These are phyloP conservation scores for Protophormia terraenovae DNA, from an alignment of 2,888 invertebrate genomes.

Conservation along the genomic window DNA sequence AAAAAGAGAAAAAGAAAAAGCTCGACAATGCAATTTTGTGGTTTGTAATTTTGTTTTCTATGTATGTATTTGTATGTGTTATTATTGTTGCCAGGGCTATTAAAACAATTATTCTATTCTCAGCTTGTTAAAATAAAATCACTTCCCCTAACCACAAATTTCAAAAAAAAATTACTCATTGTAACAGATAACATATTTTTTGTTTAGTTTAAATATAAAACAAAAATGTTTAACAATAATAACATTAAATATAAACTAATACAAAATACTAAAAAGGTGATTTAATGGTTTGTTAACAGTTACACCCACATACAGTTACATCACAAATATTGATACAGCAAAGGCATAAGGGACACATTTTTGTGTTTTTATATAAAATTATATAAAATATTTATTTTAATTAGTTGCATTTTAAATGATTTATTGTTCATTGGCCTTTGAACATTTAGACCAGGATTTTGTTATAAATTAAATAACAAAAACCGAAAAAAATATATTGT, in stretches of 20 bases:
- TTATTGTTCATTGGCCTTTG: conserved; percentile 56
- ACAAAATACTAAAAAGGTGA: conserved; percentile 21
- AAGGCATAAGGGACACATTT: background rate
- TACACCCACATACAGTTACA: background rate
- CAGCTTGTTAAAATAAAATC: conserved; percentile 61
- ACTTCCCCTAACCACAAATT: conserved; percentile 18
- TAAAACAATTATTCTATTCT: conserved; percentile 49
- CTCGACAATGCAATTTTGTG: conserved; percentile 65
- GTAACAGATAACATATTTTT: conserved; percentile 65
- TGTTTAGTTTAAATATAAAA: background rate
- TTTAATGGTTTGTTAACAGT: conserved; percentile 46
- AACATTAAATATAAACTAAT: conserved; percentile 23
- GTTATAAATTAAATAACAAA: conserved; percentile 39
- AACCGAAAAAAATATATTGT: background rate
- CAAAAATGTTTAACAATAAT: conserved; percentile 39
- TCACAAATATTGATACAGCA: no score
- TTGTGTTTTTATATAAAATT: background rate
- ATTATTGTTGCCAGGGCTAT: background rate
- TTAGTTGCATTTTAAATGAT: conserved; percentile 67
- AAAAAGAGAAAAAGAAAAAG: background rate
- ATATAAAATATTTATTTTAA: conserved; percentile 64
- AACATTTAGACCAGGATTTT: conserved; percentile 45
- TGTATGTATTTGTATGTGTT: conserved; percentile 26
- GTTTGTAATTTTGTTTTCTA: conserved; percentile 54
- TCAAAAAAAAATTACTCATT: conserved; percentile 64